Percentiles rank a stretch among this genome's conserved stretches.
phyloP scores from a whole-genome alignment of 2,113 vertebrate species.

The Parus major region DNA sequence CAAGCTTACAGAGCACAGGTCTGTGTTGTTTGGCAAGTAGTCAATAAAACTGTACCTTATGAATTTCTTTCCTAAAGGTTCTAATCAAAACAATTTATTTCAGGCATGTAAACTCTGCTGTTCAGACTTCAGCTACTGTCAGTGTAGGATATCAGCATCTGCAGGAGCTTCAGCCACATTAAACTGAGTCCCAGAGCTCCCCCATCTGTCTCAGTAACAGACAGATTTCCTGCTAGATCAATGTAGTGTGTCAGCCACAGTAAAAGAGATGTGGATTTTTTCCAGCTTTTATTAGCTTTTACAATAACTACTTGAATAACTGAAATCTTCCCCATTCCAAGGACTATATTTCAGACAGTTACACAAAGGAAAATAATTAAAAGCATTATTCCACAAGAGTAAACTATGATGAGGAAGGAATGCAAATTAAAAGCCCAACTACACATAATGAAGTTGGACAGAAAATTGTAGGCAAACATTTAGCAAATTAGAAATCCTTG shows the following conservation, averaged over 20 bases:
- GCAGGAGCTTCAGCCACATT: constrained; percentile 8
- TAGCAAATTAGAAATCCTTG: not conserved
- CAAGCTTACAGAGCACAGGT: constrained; percentile 72
- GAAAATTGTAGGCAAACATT: not conserved
- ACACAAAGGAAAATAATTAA: constrained; percentile 24
- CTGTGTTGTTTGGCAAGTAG: constrained; percentile 77
- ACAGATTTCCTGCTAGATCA: constrained; percentile 66
- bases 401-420: not conserved
- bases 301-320: constrained; percentile 25
- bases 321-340: not conserved
- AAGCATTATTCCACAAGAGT: not conserved
- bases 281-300: constrained; percentile 30
- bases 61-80: constrained; percentile 84
- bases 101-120: constrained; percentile 77
- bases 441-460: not conserved
- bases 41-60: constrained; percentile 82
- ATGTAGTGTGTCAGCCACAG: constrained; percentile 43
- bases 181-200: constrained; percentile 80
- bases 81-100: constrained; percentile 86
- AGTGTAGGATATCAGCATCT: constrained; percentile 15
- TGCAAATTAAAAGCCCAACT: not conserved
- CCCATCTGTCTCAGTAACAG: constrained; percentile 77
- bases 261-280: not conserved
- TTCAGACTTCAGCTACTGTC: constrained; percentile 74
- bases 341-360: not conserved